These are phyloP conservation scores for Agriopis marginaria DNA, from an alignment of 2,888 invertebrate species.

Conservation along the genomic window DNA sequence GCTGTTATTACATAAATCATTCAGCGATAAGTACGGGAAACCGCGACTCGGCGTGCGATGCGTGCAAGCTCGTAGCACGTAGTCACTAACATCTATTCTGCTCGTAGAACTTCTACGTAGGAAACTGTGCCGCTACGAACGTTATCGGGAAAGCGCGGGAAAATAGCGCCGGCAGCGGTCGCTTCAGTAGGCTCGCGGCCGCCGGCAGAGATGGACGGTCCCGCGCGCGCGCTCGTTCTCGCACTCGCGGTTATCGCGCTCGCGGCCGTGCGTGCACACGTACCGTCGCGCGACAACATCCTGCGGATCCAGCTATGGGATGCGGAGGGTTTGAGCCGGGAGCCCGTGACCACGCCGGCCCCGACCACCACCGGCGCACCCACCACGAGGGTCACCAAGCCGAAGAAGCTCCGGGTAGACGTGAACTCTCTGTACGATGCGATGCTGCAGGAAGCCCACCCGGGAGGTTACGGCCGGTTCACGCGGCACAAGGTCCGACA, in stretches of 20 bases:
- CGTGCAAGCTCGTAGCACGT: conserved; percentile 42
- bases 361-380: conserved; percentile 53
- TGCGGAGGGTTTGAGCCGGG: conserved; percentile 77
- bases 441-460: conserved; percentile 76
- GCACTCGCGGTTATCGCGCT: conserved; percentile 72
- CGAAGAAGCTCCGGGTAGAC: conserved; percentile 73
- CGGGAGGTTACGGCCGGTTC: conserved; percentile 70
- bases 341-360: conserved; percentile 62
- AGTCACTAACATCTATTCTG: conserved; percentile 16
- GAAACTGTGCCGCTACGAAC: conserved; percentile 47
- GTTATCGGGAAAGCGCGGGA: conserved; percentile 85
- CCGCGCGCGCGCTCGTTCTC: conserved; percentile 67
- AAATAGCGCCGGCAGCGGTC: conserved; percentile 61
- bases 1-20: conserved; percentile 70
- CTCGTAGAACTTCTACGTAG: conserved; percentile 34
- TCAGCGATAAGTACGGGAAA: conserved; percentile 64
- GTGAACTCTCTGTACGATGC: conserved; percentile 75
- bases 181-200: conserved; percentile 80
- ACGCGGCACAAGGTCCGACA: conserved; percentile 80
- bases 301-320: conserved; percentile 82
- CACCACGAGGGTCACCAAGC: conserved; percentile 49
- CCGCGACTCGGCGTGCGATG: conserved; percentile 43
- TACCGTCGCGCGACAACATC: conserved; percentile 80
- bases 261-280: conserved; percentile 75
- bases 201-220: conserved; percentile 76